phyloP scores from a whole-genome alignment of 2,113 vertebrate species.

The Dicaeum eximium region DNA sequence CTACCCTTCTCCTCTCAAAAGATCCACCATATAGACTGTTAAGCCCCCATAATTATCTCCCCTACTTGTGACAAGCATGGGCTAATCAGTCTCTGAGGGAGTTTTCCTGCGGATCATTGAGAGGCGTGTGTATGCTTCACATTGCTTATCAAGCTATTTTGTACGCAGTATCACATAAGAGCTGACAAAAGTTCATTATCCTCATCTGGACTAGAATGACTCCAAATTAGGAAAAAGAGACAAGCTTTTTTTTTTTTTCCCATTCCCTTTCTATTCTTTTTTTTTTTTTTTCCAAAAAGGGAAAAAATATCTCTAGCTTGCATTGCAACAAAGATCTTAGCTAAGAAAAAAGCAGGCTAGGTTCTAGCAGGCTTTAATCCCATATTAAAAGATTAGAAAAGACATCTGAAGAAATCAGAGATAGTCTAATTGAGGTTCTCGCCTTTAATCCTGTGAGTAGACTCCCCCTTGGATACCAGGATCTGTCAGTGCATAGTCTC shows the following conservation, averaged over 20 bases:
- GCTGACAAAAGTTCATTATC: conserved; percentile 80
- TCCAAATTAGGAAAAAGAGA: conserved; percentile 72
- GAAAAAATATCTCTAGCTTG: background rate
- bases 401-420: conserved; percentile 87
- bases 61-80: conserved; percentile 85
- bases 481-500: conserved; percentile 77
- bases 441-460: conserved; percentile 82
- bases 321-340: conserved; percentile 66
- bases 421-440: conserved; percentile 85
- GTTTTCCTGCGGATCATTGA: conserved; percentile 80
- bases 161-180: conserved; percentile 69
- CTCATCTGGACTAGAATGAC: conserved; percentile 74
- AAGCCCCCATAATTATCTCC: conserved; percentile 86
- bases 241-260: background rate
- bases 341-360: conserved; percentile 67
- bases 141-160: conserved; percentile 80
- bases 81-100: conserved; percentile 94
- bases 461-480: conserved; percentile 79
- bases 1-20: conserved; percentile 81
- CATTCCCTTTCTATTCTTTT: background rate
- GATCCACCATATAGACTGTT: conserved; percentile 81
- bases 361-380: conserved; percentile 83
- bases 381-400: conserved; percentile 87
- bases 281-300: background rate
- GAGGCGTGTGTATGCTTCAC: conserved; percentile 70